Evolutionary conservation across 2,888 invertebrate species (phyloP).

Genomic region (Hybos culiciformis): DNA sequence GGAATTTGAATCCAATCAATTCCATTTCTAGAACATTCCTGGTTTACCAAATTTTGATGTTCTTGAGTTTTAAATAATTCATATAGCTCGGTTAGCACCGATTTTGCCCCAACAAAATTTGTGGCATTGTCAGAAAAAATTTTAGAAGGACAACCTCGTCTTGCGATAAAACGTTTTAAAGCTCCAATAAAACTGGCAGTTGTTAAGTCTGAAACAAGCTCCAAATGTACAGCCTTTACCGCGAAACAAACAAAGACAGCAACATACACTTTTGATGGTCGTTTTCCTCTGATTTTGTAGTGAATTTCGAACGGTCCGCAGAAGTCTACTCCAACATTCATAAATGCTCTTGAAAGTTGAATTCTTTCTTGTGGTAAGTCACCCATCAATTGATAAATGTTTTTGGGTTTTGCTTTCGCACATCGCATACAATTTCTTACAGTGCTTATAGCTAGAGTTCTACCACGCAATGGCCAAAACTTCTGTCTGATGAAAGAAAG

Average conservation of each 20-base stretch:
- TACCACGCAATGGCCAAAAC: conserved; percentile 7
- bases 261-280: conserved; percentile 10
- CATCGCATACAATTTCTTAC: conserved; percentile 11
- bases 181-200: conserved; percentile 12
- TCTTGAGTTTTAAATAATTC: too few relatives aligned
- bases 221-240: conserved; percentile 13
- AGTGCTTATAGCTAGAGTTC: conserved; percentile 8
- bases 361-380: conserved; percentile 11
- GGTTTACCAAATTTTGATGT: too few relatives aligned
- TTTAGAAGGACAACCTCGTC: conserved; percentile 10
- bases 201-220: conserved; percentile 14
- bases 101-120: conserved; percentile 12
- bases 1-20: too few relatives aligned
- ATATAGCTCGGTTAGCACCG: background rate
- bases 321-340: conserved; percentile 9
- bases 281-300: conserved; percentile 2
- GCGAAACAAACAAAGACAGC: conserved; percentile 12
- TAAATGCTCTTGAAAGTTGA: conserved; percentile 6
- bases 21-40: too few relatives aligned
- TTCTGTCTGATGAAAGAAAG: background rate
- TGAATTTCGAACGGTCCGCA: conserved; percentile 8
- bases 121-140: conserved; percentile 14
- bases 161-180: conserved; percentile 11
- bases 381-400: conserved; percentile 13
- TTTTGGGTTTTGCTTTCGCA: conserved; percentile 10